Conservation (phyloP, 35 echinoderm and acorn worm genomes). For the Lytechinus variegatus region DNA sequence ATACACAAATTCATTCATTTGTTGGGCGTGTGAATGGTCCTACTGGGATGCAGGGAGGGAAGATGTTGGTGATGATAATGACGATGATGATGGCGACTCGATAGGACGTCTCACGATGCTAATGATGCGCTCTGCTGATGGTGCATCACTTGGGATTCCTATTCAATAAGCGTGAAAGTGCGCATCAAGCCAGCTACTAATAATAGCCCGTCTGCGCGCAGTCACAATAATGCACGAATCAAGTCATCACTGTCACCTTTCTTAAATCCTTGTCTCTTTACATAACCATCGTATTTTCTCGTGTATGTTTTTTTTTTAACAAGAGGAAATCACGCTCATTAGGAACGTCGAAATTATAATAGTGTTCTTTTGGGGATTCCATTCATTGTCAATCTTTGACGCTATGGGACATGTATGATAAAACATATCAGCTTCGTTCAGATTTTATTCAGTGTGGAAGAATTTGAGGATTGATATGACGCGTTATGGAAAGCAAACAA, state of each 20-base stretch:
- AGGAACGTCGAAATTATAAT: not conserved
- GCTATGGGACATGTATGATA: not conserved
- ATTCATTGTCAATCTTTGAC: not conserved
- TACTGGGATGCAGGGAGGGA: not conserved
- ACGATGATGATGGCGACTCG: conserved; percentile 8
- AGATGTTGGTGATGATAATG: conserved; percentile 17
- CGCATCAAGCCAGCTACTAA: conserved; percentile 17
- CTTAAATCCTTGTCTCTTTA: not conserved
- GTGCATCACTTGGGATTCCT: conserved; percentile 13
- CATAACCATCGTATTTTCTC: not conserved
- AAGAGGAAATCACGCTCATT: conserved; percentile 17
- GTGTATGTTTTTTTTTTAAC: not conserved
- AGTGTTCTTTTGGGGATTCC: not conserved
- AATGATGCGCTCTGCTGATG: conserved; percentile 16
- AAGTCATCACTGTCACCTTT: not conserved
- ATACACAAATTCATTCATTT: not conserved
- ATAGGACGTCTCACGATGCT: not conserved
- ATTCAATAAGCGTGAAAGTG: conserved; percentile 45
- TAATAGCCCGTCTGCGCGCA: conserved; percentile 4
- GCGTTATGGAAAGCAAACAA: too few species aligned
- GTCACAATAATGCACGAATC: not conserved
- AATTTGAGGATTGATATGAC: not conserved
- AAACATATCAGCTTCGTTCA: not conserved
- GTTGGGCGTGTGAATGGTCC: not conserved
- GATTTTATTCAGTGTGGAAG: not conserved